These are phyloP conservation scores for Barbus barbus DNA, from an alignment of 2,113 vertebrate species.

Conservation along the genomic window DNA sequence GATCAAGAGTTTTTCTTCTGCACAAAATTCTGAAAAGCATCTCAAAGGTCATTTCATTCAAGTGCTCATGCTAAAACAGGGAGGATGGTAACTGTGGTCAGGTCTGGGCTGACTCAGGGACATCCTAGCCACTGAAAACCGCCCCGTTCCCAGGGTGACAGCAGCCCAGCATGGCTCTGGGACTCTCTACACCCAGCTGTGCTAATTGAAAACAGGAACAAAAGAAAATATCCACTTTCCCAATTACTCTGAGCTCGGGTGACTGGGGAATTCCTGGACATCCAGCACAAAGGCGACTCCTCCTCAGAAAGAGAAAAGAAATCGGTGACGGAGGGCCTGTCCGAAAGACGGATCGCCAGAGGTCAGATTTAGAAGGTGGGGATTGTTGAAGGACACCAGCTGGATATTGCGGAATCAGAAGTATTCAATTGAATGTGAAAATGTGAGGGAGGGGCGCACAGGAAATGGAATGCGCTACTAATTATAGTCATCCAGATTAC, in stretches of 20 bases:
- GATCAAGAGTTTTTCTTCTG: too few relatives aligned
- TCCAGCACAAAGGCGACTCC: slow-evolving; percentile 39
- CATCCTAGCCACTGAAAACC: slow-evolving; percentile 7
- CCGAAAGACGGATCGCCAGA: slow-evolving; percentile 50
- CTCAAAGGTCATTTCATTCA: background rate
- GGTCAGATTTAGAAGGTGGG: slow-evolving; percentile 19
- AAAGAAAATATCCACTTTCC: slow-evolving; percentile 44
- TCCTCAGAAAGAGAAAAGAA: slow-evolving; percentile 41
- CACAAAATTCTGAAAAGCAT: too few relatives aligned
- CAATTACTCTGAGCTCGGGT: slow-evolving; percentile 46
- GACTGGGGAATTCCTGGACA: slow-evolving; percentile 47
- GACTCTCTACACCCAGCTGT: slow-evolving; percentile 21
- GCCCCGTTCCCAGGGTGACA: slow-evolving; percentile 40
- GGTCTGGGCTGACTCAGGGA: slow-evolving; percentile 21
- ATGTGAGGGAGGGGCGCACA: slow-evolving; percentile 42
- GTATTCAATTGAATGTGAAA: slow-evolving; percentile 52
- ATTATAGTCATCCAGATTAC: slow-evolving; percentile 53
- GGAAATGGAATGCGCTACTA: slow-evolving; percentile 52
- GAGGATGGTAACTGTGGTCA: background rate
- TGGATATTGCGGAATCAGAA: slow-evolving; percentile 53
- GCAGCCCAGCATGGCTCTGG: slow-evolving; percentile 40
- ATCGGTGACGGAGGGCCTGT: slow-evolving; percentile 40
- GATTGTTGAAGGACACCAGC: slow-evolving; percentile 50
- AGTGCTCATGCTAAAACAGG: background rate
- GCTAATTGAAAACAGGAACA: slow-evolving; percentile 51